phyloP scores from a whole-genome alignment of 2,888 invertebrate genomes.

The Argynnis bischoffii region DNA sequence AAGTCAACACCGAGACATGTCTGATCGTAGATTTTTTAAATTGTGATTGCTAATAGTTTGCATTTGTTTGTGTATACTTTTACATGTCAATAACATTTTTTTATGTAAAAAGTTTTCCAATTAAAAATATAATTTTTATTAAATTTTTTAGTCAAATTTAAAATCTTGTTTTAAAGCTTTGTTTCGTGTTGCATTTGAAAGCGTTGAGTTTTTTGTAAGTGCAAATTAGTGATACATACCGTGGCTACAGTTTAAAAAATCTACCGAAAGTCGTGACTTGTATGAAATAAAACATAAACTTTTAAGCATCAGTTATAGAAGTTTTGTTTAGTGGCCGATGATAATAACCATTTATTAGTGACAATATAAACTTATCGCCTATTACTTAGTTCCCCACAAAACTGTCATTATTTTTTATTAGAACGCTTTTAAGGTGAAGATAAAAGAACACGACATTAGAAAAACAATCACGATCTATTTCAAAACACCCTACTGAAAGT shows the following conservation, averaged over 20 bases:
- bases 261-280: background rate
- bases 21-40: constrained; percentile 30
- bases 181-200: background rate
- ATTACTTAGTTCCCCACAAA: constrained; percentile 22
- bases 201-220: background rate
- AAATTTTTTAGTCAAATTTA: too few species aligned
- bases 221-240: background rate
- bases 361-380: constrained; percentile 22
- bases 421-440: constrained; percentile 29
- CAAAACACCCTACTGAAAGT: constrained; percentile 35
- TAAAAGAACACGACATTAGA: constrained; percentile 34
- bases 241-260: background rate
- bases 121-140: too few species aligned
- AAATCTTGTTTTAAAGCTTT: background rate
- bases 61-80: constrained; percentile 16
- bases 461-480: constrained; percentile 35
- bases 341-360: constrained; percentile 25
- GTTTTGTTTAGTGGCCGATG: constrained; percentile 15
- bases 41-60: constrained; percentile 25
- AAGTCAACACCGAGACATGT: constrained; percentile 47
- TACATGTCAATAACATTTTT: too few species aligned
- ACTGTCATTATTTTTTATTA: constrained; percentile 31
- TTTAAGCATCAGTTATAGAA: constrained; percentile 8
- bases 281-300: constrained; percentile 2
- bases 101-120: too few species aligned